A percentile compares a stretch with the other conserved stretches of the same genome.
phyloP scores from a whole-genome alignment of 2,113 vertebrate species.

The Talpa occidentalis region DNA sequence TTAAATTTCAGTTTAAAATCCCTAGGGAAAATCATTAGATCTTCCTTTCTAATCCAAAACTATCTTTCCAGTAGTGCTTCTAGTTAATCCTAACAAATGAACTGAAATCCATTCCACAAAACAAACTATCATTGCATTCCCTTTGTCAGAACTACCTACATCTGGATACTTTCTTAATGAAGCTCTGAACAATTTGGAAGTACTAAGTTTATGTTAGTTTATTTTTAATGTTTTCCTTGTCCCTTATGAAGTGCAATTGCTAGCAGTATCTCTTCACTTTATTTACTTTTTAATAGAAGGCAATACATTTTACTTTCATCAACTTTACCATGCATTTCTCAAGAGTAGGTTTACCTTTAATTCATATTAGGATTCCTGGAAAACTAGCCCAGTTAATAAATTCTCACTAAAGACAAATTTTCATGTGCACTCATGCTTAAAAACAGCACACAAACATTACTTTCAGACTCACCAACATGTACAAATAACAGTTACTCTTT shows the following conservation, averaged over 20 bases:
- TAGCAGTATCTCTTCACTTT: neutral
- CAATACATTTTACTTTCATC: neutral
- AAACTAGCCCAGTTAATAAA: neutral
- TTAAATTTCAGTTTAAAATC: neutral
- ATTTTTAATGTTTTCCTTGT: neutral
- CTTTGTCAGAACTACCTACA: neutral
- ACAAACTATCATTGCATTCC: neutral
- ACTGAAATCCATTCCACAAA: neutral
- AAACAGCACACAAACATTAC: neutral
- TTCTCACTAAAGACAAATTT: neutral
- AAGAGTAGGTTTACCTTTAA: neutral
- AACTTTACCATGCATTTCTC: neutral
- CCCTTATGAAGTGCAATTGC: neutral
- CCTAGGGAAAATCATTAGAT: neutral
- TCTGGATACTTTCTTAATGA: neutral
- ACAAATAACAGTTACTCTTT: neutral
- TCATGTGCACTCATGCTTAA: neutral
- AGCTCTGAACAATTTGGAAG: neutral
- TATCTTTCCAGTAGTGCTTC: neutral
- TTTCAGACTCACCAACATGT: neutral
- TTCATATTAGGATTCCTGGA: conserved; percentile 45
- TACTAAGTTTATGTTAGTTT: neutral
- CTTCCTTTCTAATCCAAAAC: neutral
- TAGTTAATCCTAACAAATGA: neutral
- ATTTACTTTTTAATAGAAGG: neutral